Evolutionary conservation across 2,888 invertebrate species (phyloP).

Genomic region (Frankliniella intonsa): DNA sequence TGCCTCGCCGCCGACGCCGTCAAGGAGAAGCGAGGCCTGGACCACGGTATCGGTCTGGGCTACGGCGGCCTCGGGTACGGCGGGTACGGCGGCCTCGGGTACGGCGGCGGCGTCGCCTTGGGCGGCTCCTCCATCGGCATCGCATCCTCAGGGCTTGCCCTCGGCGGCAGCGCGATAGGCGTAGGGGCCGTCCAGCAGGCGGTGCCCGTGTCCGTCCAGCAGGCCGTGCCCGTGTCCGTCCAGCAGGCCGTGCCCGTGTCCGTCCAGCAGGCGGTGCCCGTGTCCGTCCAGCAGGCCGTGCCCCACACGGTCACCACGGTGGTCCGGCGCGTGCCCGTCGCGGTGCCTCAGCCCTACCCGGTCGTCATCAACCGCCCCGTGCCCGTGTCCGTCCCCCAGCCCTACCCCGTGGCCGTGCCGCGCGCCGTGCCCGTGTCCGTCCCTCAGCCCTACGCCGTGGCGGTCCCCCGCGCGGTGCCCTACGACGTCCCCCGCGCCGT

Average conservation of each 20-base stretch:
- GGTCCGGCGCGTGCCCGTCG: slow-evolving; percentile 46
- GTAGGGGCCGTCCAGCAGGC: slow-evolving; percentile 35
- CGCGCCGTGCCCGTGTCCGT: slow-evolving; percentile 53
- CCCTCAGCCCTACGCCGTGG: slow-evolving; percentile 53
- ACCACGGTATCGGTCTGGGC: neutral
- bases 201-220: slow-evolving; percentile 51
- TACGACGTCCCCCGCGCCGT: neutral
- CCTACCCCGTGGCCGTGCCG: slow-evolving; percentile 54
- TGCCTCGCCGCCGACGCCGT: neutral
- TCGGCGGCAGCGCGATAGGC: neutral
- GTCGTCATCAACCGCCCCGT: slow-evolving; percentile 49
- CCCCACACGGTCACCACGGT: slow-evolving; percentile 48
- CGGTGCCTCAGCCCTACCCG: slow-evolving; percentile 50
- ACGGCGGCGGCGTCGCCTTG: neutral
- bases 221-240: slow-evolving; percentile 47
- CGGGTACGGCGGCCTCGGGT: neutral
- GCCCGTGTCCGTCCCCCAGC: slow-evolving; percentile 52
- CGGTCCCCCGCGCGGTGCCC: slow-evolving; percentile 37
- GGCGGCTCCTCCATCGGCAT: slow-evolving; percentile 1
- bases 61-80: neutral
- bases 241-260: slow-evolving; percentile 31
- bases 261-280: slow-evolving; percentile 44
- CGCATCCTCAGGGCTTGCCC: neutral
- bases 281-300: slow-evolving; percentile 51
- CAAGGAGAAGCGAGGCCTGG: slow-evolving; percentile 13